Percentiles rank a stretch among this genome's conserved stretches.
Conservation (phyloP, 2,797 vertebrate species). For the Coccyzus lansbergi region DNA sequence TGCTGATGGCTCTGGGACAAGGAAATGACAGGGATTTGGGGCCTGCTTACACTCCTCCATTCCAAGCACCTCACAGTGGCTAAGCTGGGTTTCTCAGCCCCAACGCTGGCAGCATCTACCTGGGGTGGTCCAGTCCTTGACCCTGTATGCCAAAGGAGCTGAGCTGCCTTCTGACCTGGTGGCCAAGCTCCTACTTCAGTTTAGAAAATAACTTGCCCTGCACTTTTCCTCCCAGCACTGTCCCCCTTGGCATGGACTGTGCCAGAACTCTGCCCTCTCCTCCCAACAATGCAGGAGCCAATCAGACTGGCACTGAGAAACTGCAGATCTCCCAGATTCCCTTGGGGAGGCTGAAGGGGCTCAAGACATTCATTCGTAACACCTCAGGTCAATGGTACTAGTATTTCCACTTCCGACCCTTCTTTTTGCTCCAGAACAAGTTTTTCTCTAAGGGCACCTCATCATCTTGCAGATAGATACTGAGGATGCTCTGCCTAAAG, state of each 20-base stretch:
- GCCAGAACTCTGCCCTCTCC: not conserved
- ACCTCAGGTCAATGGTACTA: not conserved
- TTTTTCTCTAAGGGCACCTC: not conserved
- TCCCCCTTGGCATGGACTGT: not conserved
- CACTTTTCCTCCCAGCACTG: not conserved
- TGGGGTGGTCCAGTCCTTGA: rapidly evolving
- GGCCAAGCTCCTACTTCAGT: not conserved
- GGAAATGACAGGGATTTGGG: not conserved
- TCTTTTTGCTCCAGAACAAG: not conserved
- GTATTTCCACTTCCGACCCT: not conserved
- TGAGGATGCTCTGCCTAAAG: not conserved
- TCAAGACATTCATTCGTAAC: not conserved
- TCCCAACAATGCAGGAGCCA: not conserved
- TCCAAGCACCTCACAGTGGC: not conserved
- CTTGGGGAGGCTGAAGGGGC: not conserved
- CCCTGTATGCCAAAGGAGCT: not conserved
- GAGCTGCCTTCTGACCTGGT: not conserved
- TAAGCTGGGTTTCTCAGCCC: not conserved
- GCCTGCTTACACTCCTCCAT: not conserved
- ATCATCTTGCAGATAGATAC: not conserved
- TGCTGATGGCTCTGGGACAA: not conserved
- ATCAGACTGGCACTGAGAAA: not conserved
- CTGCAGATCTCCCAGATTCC: not conserved
- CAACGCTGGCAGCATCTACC: not conserved
- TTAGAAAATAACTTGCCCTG: not conserved